phyloP scores from a whole-genome alignment of 2,888 invertebrate genomes.

The Coelopa pilipes region DNA sequence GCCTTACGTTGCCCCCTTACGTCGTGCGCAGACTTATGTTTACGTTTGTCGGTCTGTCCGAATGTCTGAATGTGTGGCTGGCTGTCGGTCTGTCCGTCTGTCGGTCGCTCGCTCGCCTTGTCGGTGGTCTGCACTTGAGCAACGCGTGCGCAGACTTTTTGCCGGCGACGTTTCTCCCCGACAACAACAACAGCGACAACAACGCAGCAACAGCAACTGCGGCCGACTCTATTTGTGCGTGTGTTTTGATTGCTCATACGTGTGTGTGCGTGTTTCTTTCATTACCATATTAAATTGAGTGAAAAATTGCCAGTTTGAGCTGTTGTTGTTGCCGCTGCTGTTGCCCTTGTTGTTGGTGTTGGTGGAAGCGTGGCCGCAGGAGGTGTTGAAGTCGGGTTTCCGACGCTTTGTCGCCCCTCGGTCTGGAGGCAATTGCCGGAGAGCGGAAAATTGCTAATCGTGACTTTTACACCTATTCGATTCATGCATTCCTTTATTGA shows the following conservation, averaged over 20 bases:
- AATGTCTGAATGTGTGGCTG: too few relatives aligned
- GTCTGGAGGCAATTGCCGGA: neutral
- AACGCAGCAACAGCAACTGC: neutral
- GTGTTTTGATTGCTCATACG: too few relatives aligned
- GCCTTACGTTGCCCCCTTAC: too few relatives aligned
- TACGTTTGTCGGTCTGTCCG: too few relatives aligned
- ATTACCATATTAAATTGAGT: slow-evolving; percentile 31
- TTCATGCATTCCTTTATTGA: too few relatives aligned
- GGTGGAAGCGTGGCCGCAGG: neutral
- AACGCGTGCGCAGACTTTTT: slow-evolving; percentile 1
- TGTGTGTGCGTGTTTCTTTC: slow-evolving; percentile 13
- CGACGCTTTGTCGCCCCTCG: neutral
- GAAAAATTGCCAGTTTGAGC: slow-evolving; percentile 17
- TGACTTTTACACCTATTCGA: too few relatives aligned
- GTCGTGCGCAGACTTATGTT: too few relatives aligned
- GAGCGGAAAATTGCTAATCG: too few relatives aligned
- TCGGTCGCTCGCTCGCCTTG: too few relatives aligned
- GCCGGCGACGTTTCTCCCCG: neutral
- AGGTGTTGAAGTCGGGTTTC: neutral
- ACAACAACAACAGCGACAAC: neutral
- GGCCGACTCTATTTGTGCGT: neutral
- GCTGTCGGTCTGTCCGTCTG: too few relatives aligned
- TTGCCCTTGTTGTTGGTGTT: neutral
- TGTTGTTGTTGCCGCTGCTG: neutral
- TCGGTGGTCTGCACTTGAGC: slow-evolving; percentile 8